Evolutionary conservation across 2,113 vertebrate species (phyloP).

Genomic region (Trochalopteron elliotii): DNA sequence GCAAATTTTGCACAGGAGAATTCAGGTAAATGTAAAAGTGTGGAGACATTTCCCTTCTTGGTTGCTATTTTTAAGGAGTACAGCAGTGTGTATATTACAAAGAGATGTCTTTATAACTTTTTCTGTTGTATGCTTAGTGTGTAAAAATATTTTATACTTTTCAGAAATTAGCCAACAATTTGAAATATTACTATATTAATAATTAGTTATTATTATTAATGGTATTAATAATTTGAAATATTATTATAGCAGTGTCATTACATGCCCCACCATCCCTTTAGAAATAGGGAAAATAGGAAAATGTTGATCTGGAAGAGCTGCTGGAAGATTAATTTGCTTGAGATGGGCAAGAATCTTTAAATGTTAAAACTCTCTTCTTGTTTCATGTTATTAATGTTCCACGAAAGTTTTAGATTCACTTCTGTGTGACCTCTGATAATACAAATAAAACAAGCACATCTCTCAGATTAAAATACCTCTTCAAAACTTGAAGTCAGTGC

Average conservation of each 20-base stretch:
- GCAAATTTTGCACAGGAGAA: neutral
- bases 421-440: neutral
- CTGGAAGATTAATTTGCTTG: neutral
- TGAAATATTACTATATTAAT: too few relatives aligned
- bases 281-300: neutral
- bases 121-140: fast-evolving
- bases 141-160: neutral
- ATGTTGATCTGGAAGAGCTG: neutral
- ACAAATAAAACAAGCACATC: neutral
- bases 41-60: neutral
- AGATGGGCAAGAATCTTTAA: neutral
- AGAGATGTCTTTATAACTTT: neutral
- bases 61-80: neutral
- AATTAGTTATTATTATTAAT: too few relatives aligned
- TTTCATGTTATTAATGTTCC: neutral
- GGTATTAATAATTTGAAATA: too few relatives aligned
- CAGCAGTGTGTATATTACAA: neutral
- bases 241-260: neutral
- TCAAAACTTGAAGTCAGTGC: neutral
- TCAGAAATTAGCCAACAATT: neutral
- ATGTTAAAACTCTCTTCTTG: neutral
- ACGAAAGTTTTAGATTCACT: fast-evolving
- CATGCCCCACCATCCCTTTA: neutral
- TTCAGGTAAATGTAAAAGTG: neutral
- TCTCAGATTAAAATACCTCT: neutral